Percentiles rank a stretch among this genome's conserved stretches.
phyloP scores from a whole-genome alignment of 2,888 invertebrate species.

The Salticus scenicus region DNA sequence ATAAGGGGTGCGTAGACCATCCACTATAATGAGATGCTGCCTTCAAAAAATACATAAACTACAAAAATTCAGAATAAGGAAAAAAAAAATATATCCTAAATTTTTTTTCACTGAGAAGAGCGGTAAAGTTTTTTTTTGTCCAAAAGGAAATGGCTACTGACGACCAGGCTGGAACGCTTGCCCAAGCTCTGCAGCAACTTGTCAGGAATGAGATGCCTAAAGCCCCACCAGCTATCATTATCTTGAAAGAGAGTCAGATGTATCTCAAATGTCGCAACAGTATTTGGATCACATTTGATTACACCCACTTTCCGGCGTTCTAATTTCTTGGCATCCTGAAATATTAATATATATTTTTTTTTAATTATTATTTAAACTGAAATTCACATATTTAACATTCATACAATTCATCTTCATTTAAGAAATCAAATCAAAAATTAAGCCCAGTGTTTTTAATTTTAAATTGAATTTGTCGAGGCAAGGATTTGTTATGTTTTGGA shows the following conservation, averaged over 20 bases:
- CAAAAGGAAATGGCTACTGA: constrained; percentile 90
- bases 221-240: constrained; percentile 88
- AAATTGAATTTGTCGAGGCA: no score
- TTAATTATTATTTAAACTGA: no score
- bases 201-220: constrained; percentile 86
- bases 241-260: constrained; percentile 91
- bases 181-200: constrained; percentile 84
- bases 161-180: constrained; percentile 89
- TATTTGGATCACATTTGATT: constrained; percentile 87
- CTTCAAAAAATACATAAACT: constrained; percentile 50
- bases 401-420: no score
- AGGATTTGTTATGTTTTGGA: no score
- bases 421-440: no score
- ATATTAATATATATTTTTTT: constrained; percentile 13
- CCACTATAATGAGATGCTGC: constrained; percentile 48
- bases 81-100: constrained; percentile 24
- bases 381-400: no score
- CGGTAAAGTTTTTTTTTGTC: constrained; percentile 94
- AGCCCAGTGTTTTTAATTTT: no score
- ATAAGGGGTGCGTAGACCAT: constrained; percentile 61
- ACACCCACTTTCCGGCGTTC: constrained; percentile 84
- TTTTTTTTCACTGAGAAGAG: constrained; percentile 76
- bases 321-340: constrained; percentile 74
- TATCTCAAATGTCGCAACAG: constrained; percentile 92
- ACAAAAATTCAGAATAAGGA: constrained; percentile 39